A percentile compares a stretch with the other conserved stretches of the same genome.
phyloP scores from a whole-genome alignment of 2,888 invertebrate genomes.

The Nudaria mundana region DNA sequence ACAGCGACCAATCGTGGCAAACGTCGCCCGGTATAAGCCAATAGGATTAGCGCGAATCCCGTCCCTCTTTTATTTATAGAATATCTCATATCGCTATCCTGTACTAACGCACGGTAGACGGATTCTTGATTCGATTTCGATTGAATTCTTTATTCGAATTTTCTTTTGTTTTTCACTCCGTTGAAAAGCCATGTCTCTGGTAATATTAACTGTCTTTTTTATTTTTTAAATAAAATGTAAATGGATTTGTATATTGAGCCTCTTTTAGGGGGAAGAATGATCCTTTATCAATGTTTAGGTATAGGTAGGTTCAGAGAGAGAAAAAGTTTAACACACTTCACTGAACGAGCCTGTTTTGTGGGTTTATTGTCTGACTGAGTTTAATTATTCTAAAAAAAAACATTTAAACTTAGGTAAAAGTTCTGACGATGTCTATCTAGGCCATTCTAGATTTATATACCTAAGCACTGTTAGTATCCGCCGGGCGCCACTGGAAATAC shows the following conservation, averaged over 20 bases:
- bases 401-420: no score
- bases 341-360: no score
- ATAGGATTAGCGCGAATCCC: slow-evolving; percentile 74
- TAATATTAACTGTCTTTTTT: slow-evolving; percentile 37
- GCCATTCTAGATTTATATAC: no score
- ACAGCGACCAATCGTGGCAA: slow-evolving; percentile 78
- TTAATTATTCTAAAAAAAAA: no score
- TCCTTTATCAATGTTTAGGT: background rate
- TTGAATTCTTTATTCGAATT: slow-evolving; percentile 74
- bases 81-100: slow-evolving; percentile 40
- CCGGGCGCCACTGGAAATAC: no score
- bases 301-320: no score
- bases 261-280: background rate
- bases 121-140: slow-evolving; percentile 79
- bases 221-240: slow-evolving; percentile 23
- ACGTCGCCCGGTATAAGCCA: slow-evolving; percentile 80
- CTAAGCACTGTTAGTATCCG: no score
- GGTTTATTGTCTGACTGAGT: no score
- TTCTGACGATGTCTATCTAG: no score
- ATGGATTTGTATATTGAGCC: slow-evolving; percentile 16
- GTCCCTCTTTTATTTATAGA: slow-evolving; percentile 43
- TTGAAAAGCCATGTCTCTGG: slow-evolving; percentile 44
- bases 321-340: no score
- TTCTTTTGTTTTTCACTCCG: slow-evolving; percentile 70
- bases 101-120: slow-evolving; percentile 58